Percentiles rank a stretch among this genome's conserved stretches.
These are phyloP conservation scores for Thinocorus orbignyianus DNA, from an alignment of 2,113 vertebrate species.

Conservation along the genomic window DNA sequence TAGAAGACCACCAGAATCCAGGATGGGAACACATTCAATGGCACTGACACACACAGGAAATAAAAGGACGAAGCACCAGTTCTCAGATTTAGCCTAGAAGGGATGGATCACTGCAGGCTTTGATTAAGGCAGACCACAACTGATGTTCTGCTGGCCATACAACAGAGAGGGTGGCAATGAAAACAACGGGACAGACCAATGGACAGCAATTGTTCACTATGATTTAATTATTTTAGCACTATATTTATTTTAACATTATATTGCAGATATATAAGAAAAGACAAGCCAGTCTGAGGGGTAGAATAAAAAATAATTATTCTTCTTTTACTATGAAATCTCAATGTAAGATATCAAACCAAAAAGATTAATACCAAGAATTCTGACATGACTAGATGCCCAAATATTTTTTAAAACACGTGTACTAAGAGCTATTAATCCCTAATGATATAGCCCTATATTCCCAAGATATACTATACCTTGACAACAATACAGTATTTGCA, in stretches of 20 bases:
- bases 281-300: fast-evolving
- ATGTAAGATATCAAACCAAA: not conserved
- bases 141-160: not conserved
- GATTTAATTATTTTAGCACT: not conserved
- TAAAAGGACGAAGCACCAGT: not conserved
- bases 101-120: not conserved
- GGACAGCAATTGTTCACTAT: not conserved
- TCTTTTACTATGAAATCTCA: not conserved
- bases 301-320: not conserved
- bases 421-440: not conserved
- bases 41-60: not conserved
- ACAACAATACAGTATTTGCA: not conserved
- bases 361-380: not conserved
- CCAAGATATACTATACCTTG: too few relatives aligned
- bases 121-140: not conserved
- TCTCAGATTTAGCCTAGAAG: not conserved
- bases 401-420: not conserved
- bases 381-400: not conserved
- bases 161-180: not conserved
- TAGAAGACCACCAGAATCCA: not conserved
- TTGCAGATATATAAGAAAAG: not conserved
- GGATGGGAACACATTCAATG: not conserved
- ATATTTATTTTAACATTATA: not conserved
- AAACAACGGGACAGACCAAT: not conserved
- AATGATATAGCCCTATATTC: not conserved